phyloP scores from a whole-genome alignment of 2,113 vertebrate genomes.

The Phalacrocorax aristotelis region DNA sequence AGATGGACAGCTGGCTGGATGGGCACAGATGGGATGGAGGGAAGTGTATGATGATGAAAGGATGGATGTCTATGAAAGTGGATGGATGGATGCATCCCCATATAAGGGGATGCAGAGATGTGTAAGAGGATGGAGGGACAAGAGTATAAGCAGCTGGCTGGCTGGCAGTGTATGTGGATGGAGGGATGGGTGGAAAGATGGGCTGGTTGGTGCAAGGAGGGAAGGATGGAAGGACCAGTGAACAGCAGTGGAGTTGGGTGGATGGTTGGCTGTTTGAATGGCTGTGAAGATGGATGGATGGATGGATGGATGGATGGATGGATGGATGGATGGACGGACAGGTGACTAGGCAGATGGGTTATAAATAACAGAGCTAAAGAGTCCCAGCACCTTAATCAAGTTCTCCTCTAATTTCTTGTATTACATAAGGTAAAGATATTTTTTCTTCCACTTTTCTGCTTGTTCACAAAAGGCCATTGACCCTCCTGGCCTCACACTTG shows the following conservation, averaged over 20 bases:
- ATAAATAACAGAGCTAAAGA: not conserved
- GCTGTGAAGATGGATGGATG: not conserved
- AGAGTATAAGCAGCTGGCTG: not conserved
- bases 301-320: not conserved
- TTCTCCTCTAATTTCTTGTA: not conserved
- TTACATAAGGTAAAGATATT: not conserved
- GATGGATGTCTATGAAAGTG: not conserved
- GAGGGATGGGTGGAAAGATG: not conserved
- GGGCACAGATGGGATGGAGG: not conserved
- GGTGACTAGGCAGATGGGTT: not conserved
- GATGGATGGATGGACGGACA: not conserved
- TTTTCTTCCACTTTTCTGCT: not conserved
- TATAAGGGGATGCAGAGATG: not conserved
- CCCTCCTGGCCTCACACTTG: not conserved
- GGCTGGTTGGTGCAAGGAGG: not conserved
- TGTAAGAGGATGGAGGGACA: not conserved
- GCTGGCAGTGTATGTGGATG: fast-evolving
- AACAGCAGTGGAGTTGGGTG: not conserved
- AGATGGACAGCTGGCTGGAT: not conserved
- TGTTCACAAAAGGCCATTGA: not conserved
- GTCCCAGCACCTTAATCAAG: not conserved
- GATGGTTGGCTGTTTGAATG: not conserved
- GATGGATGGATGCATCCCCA: too few species aligned
- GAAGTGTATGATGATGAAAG: not conserved
- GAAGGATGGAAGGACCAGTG: not conserved